These are phyloP conservation scores for Lethocerus indicus DNA, from an alignment of 1,140 invertebrate genomes.

Conservation along the genomic window DNA sequence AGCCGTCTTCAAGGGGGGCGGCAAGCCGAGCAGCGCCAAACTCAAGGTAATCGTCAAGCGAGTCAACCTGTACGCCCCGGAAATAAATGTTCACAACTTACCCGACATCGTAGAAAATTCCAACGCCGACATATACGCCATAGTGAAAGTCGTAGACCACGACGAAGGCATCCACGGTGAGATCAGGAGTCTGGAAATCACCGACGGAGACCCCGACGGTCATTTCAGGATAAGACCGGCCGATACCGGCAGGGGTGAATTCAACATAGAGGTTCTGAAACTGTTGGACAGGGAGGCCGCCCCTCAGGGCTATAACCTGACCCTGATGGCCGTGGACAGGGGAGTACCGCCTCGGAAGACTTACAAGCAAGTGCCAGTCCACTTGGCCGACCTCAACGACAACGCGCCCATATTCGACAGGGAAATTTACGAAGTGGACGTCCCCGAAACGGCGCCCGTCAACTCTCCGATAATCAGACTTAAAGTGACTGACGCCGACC, in stretches of 20 bases:
- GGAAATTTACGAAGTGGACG: conserved; percentile 70
- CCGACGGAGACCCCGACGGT: conserved; percentile 72
- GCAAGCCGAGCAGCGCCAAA: conserved; percentile 45
- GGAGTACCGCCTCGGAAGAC: conserved; percentile 60
- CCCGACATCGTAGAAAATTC: conserved; percentile 71
- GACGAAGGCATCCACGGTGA: conserved; percentile 71
- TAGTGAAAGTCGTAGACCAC: conserved; percentile 62
- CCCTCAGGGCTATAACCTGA: conserved; percentile 69
- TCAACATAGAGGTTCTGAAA: conserved; percentile 56
- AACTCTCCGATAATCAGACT: conserved; percentile 75
- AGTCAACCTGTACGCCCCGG: conserved; percentile 73
- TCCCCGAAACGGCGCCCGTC: conserved; percentile 74
- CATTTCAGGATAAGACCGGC: conserved; percentile 55
- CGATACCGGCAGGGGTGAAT: conserved; percentile 35
- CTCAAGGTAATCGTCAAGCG: conserved; percentile 62
- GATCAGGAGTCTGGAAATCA: conserved; percentile 67
- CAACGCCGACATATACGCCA: conserved; percentile 74
- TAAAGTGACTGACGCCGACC: conserved; percentile 69
- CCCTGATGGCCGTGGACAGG: conserved; percentile 63
- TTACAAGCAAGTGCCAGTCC: conserved; percentile 55
- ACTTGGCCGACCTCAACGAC: conserved; percentile 66
- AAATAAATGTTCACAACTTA: conserved; percentile 60
- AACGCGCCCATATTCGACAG: conserved; percentile 76
- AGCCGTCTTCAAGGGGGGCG: conserved; percentile 36
- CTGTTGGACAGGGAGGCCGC: conserved; percentile 57